Conservation (phyloP, 2,797 vertebrate species). For the Gephyroberyx darwinii region DNA sequence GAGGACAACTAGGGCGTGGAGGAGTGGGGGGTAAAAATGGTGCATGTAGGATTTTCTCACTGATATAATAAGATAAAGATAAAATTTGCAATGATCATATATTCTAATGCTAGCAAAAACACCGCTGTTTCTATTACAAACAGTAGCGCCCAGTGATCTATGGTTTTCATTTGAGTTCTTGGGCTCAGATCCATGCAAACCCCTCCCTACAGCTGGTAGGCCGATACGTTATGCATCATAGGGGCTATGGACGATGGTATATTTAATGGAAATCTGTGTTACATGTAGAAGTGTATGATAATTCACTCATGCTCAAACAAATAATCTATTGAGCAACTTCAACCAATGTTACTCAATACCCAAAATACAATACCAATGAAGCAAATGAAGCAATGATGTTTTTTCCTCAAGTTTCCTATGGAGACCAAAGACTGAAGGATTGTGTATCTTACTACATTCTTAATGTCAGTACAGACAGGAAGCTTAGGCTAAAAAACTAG, state of each 20-base stretch:
- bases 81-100: background rate
- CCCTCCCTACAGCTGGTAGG: background rate
- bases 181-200: background rate
- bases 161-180: constrained; percentile 3
- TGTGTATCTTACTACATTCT: constrained; percentile 5
- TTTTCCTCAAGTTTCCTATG: background rate
- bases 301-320: background rate
- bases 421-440: constrained; percentile 18
- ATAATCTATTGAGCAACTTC: background rate
- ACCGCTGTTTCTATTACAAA: background rate
- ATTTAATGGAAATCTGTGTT: background rate
- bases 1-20: background rate
- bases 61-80: background rate
- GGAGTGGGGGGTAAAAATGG: too few relatives aligned
- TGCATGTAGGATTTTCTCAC: background rate
- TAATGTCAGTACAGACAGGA: constrained; percentile 12
- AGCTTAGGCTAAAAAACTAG: background rate
- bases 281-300: background rate
- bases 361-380: background rate
- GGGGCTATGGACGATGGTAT: background rate
- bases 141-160: background rate
- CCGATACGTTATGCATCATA: background rate
- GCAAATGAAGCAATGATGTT: background rate
- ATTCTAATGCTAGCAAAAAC: background rate
- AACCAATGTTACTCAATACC: background rate